A percentile compares a stretch with the other conserved stretches of the same genome.
These are phyloP conservation scores for Trogon surrucura DNA, from an alignment of 2,113 vertebrate genomes.

Conservation along the genomic window DNA sequence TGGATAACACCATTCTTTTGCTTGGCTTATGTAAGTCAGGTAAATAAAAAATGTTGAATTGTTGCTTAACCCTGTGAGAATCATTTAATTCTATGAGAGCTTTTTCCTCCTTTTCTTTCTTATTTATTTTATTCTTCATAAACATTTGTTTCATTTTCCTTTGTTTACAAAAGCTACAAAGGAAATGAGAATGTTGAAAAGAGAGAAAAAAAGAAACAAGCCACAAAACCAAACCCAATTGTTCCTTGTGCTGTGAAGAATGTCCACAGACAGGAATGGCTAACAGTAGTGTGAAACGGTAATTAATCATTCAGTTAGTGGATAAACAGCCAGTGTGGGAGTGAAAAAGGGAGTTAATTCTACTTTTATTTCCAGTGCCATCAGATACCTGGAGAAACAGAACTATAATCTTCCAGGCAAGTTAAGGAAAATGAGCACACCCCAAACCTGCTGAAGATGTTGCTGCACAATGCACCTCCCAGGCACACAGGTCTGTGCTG, in stretches of 20 bases:
- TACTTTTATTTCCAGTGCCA: background rate
- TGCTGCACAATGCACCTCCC: background rate
- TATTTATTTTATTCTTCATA: background rate
- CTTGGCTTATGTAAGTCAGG: conserved; percentile 13
- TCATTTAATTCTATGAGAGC: background rate
- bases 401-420: background rate
- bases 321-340: background rate
- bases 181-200: background rate
- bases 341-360: background rate
- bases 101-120: accelerated
- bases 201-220: background rate
- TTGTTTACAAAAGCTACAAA: background rate
- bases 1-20: background rate
- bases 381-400: background rate
- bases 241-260: background rate
- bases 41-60: background rate
- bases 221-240: background rate
- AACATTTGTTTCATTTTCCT: background rate
- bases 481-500: background rate
- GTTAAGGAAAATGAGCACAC: background rate
- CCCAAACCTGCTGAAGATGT: background rate
- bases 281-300: background rate
- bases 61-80: background rate
- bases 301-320: background rate
- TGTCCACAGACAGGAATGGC: background rate